Percentiles rank a stretch among this genome's conserved stretches.
These are phyloP conservation scores for Lophura swinhoii DNA, from an alignment of 2,797 vertebrate species.

Conservation along the genomic window DNA sequence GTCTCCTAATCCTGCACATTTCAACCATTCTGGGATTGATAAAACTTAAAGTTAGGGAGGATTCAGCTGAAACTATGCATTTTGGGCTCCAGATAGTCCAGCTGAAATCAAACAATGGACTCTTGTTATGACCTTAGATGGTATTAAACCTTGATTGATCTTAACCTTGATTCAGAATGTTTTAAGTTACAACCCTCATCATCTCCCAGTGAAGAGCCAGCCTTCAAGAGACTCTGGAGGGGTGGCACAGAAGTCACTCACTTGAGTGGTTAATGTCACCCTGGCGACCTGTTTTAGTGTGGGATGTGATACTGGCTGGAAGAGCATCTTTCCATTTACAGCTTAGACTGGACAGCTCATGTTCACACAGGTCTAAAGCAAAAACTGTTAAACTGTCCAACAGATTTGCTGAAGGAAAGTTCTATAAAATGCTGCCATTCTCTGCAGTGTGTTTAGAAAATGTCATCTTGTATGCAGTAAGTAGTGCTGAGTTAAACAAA, in stretches of 20 bases:
- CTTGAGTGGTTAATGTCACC: not conserved
- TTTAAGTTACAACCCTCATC: not conserved
- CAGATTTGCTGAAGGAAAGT: not conserved
- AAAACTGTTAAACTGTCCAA: not conserved
- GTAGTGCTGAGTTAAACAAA: not conserved
- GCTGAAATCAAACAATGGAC: not conserved
- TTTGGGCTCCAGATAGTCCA: not conserved
- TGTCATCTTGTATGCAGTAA: not conserved
- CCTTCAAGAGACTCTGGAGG: not conserved
- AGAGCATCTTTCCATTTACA: not conserved
- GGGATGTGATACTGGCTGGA: not conserved
- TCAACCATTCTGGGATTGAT: not conserved
- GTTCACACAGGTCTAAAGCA: not conserved
- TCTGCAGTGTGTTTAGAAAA: not conserved
- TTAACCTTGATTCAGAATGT: not conserved
- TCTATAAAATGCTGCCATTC: not conserved
- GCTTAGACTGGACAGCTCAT: not conserved
- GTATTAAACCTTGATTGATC: not conserved
- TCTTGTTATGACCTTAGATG: not conserved
- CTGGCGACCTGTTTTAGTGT: not conserved
- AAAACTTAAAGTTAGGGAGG: not conserved
- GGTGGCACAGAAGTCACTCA: not conserved
- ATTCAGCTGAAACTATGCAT: not conserved
- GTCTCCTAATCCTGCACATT: not conserved
- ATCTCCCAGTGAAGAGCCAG: not conserved